Evolutionary conservation across 92 coral and sea anemone genomes (phyloP).

Genomic region (Palythoa caribaeorum): DNA sequence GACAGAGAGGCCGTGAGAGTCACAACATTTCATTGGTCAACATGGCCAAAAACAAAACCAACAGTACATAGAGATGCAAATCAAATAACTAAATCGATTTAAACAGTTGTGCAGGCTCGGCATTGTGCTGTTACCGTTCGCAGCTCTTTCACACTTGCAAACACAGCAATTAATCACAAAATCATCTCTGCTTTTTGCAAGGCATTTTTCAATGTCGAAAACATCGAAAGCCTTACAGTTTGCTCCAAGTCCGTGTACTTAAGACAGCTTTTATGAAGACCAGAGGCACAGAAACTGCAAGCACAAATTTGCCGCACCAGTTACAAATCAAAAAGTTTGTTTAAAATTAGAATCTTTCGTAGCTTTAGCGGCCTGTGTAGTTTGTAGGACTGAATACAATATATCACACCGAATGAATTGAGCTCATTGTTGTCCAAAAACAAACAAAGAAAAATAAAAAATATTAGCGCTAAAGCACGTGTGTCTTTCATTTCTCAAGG

Average conservation of each 20-base stretch:
- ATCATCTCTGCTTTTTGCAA: neutral
- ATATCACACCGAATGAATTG: slow-evolving; percentile 3
- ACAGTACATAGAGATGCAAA: slow-evolving; percentile 5
- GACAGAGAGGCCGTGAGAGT: slow-evolving; percentile 91
- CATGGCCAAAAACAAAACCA: slow-evolving; percentile 22
- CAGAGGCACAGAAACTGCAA: neutral
- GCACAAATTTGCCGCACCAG: neutral
- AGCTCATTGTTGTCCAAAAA: slow-evolving; percentile 9
- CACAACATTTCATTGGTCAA: slow-evolving; percentile 76
- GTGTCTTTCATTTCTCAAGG: slow-evolving; percentile 12
- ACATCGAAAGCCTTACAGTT: neutral
- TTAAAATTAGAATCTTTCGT: neutral
- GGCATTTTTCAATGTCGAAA: neutral
- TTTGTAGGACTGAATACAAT: neutral
- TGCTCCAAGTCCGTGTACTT: neutral
- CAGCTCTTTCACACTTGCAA: neutral
- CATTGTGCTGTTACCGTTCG: neutral
- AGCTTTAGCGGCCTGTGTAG: neutral
- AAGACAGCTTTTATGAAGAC: neutral
- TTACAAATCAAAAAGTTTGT: neutral
- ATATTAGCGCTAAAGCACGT: slow-evolving; percentile 29
- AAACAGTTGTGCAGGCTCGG: neutral
- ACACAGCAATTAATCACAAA: neutral
- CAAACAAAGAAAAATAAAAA: slow-evolving; percentile 13
- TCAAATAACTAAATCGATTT: neutral